Evolutionary conservation across 2,888 invertebrate species (phyloP), one percentile per base, ranked within the genome.

Genomic region (Xanthia icteritia): DNA sequence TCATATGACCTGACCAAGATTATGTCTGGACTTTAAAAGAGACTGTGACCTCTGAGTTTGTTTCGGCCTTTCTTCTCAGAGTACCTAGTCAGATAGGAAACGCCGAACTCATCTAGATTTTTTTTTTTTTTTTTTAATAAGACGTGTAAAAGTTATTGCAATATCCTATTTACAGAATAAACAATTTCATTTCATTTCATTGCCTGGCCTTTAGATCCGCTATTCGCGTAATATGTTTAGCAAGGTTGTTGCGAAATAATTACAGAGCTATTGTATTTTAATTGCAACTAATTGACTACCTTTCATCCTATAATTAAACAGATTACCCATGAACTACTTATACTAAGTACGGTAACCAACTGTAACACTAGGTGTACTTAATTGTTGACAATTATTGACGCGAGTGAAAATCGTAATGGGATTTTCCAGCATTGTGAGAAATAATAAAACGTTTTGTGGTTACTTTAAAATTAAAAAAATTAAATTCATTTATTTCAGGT

Each of bases 391-490:
- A 61, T 71, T 42, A 74, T 65, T 58, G 45, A 42, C 45, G 56
- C n/a, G 20, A 54, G 27, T 70, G 31, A 66, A 64, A 66, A 39
- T 61, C n/a, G 45, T 39, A 54, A 56, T 76, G 23, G 20, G 1
- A 72, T 73, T 73, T 79, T 83, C 67, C 67, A 65, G 15, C 48
- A 15, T 2, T 39, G 3, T 63, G n/a, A 39, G 67, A 71, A 83
- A 58, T 58, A 4, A 11, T 15, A 6, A 48, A 36, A n/a, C 23
- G 42, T 27, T 23, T 58, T 36, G 4, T 42, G 5, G 13, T 48
- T 1, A 45, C 60, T 31, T 54, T n/a, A n/a, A 39, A 45, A 39
- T 39, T 39, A 39, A 39, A 39, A 9, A 31, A 31, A 31, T 2
- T 2, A 31, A 31, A 31, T 2, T 2, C 31, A 31, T 31, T 31